Evolutionary conservation across 2,113 vertebrate species (phyloP).

Genomic region (Oncorhynchus mykiss): DNA sequence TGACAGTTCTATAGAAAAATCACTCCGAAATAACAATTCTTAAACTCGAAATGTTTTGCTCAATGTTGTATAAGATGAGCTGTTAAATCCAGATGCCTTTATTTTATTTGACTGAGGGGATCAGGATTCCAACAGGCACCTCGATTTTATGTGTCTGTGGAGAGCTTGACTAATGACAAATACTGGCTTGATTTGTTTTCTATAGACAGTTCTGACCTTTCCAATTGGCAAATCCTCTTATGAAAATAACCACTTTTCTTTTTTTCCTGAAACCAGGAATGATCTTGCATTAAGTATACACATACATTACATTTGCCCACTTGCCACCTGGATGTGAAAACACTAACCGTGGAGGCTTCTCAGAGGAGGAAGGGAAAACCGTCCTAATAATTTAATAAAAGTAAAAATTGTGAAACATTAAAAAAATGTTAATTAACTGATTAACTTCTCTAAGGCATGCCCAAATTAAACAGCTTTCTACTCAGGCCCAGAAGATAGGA

Average conservation of each 20-base stretch:
- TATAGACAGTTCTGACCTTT: constrained; percentile 73
- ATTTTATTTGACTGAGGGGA: constrained; percentile 60
- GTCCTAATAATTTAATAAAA: too few relatives aligned
- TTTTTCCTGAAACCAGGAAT: constrained; percentile 52
- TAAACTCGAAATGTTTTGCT: not conserved
- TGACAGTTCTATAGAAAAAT: too few relatives aligned
- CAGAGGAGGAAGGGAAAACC: too few relatives aligned
- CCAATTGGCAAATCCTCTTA: constrained; percentile 63
- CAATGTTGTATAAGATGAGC: not conserved
- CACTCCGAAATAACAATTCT: too few relatives aligned
- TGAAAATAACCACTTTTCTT: constrained; percentile 64
- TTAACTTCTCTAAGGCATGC: too few relatives aligned
- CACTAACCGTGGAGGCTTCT: too few relatives aligned
- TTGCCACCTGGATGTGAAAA: not conserved
- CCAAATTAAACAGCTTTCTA: too few relatives aligned
- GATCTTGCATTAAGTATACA: constrained; percentile 62
- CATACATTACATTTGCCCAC: constrained; percentile 44
- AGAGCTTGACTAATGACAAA: constrained; percentile 66
- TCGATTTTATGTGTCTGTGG: constrained; percentile 64
- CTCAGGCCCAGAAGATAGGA: too few relatives aligned
- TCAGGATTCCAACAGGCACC: constrained; percentile 71
- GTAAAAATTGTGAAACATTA: too few relatives aligned
- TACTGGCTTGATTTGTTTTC: constrained; percentile 69
- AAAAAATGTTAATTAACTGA: too few relatives aligned
- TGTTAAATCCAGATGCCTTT: not conserved